Conservation (phyloP, 2,113 vertebrate species). For the Leptosomus discolor region DNA sequence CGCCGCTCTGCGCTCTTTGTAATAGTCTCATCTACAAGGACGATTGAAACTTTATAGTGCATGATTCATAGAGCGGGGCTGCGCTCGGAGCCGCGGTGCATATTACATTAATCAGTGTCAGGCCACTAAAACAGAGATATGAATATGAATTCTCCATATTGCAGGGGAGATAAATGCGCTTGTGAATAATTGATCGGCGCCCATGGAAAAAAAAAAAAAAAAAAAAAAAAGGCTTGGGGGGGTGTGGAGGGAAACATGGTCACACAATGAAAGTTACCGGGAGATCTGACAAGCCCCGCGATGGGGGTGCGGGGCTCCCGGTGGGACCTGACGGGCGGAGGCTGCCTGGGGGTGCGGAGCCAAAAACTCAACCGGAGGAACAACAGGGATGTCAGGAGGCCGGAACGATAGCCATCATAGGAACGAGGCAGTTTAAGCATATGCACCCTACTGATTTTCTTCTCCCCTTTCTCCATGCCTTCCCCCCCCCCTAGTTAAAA, state of each 20-base stretch:
- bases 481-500: not conserved
- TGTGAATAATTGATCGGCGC: conserved; percentile 60
- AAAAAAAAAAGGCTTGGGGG: not conserved
- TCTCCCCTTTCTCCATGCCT: not conserved
- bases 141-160: conserved; percentile 76
- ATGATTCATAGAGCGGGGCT: conserved; percentile 72
- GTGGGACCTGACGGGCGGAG: too few relatives aligned
- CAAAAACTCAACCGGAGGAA: not conserved
- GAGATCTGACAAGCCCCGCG: not conserved
- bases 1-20: not conserved
- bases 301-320: not conserved
- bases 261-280: not conserved
- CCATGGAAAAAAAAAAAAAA: not conserved
- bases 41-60: conserved; percentile 75
- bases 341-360: not conserved
- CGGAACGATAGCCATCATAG: not conserved
- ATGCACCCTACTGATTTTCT: not conserved
- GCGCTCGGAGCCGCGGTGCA: conserved; percentile 56
- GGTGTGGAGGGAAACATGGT: not conserved
- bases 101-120: conserved; percentile 81
- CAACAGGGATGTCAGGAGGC: not conserved
- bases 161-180: conserved; percentile 72
- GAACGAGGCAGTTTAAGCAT: not conserved
- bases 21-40: conserved; percentile 71
- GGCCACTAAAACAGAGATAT: conserved; percentile 72